A percentile compares a stretch with the other conserved stretches of the same genome.
Evolutionary conservation across 64 coral and sea anemone genomes (phyloP).

Genomic region (Cladopsammia gracilis): DNA sequence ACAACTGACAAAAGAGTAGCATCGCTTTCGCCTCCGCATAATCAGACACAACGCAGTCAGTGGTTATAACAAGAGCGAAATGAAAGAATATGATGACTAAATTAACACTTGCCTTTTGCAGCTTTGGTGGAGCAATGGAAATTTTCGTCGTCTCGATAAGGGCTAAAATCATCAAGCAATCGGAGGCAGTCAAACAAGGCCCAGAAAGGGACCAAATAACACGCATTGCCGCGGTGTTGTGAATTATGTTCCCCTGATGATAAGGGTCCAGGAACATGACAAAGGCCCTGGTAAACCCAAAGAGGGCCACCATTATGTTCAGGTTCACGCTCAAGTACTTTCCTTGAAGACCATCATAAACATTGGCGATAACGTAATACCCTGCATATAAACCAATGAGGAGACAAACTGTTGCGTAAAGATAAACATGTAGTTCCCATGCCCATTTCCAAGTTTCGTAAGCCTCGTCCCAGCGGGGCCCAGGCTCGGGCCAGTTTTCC

Average conservation of each 20-base stretch:
- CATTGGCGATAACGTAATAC: slow-evolving; percentile 64
- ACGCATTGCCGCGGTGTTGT: slow-evolving; percentile 60
- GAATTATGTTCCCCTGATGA: slow-evolving; percentile 77
- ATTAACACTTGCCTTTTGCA: slow-evolving; percentile 61
- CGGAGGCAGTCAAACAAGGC: slow-evolving; percentile 81
- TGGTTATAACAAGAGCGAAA: slow-evolving; percentile 72
- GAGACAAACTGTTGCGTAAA: slow-evolving; percentile 69
- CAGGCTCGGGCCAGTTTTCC: slow-evolving; percentile 88
- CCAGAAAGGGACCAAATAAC: slow-evolving; percentile 77
- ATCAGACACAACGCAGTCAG: slow-evolving; percentile 75
- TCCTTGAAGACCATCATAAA: slow-evolving; percentile 74
- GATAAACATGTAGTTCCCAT: slow-evolving; percentile 79
- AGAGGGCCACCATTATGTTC: slow-evolving; percentile 63
- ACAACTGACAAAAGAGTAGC: slow-evolving; percentile 84
- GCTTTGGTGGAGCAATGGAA: slow-evolving; percentile 61
- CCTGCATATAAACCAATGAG: slow-evolving; percentile 73
- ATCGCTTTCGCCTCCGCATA: slow-evolving; percentile 73
- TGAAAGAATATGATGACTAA: slow-evolving; percentile 60
- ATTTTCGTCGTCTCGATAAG: slow-evolving; percentile 77
- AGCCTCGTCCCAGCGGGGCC: slow-evolving; percentile 74
- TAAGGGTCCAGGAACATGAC: slow-evolving; percentile 85
- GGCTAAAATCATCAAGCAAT: slow-evolving; percentile 74
- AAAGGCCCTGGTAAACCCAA: slow-evolving; percentile 77
- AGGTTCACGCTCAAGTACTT: slow-evolving; percentile 76
- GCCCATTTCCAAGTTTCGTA: slow-evolving; percentile 69